Evolutionary conservation across 2,797 vertebrate species (phyloP).

Genomic region (Spinus olivaceus): DNA sequence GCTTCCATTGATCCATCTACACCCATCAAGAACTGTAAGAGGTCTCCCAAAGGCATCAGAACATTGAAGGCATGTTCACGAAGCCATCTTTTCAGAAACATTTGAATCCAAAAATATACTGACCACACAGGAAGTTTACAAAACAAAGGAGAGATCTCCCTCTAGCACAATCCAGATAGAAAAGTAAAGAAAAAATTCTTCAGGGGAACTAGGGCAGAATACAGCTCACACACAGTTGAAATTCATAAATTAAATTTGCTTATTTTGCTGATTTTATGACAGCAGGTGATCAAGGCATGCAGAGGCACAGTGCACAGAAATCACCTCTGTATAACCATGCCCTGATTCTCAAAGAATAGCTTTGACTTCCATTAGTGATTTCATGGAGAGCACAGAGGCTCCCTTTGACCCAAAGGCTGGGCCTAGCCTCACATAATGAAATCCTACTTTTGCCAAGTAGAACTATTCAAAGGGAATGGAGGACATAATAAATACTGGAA

Average conservation of each 20-base stretch:
- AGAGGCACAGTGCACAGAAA: neutral
- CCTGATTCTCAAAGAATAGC: neutral
- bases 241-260: neutral
- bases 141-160: slow-evolving; percentile 3
- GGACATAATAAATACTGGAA: neutral
- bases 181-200: neutral
- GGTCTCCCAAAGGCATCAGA: neutral
- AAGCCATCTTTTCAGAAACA: slow-evolving; percentile 20
- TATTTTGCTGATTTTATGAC: neutral
- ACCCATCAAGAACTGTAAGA: neutral
- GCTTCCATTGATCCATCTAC: neutral
- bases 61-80: neutral
- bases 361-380: neutral
- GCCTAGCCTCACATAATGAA: neutral
- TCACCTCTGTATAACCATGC: neutral
- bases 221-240: neutral
- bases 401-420: neutral
- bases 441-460: neutral
- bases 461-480: neutral
- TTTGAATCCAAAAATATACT: neutral
- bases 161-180: neutral
- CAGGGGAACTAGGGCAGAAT: neutral
- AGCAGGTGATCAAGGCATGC: neutral
- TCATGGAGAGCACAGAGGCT: neutral
- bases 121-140: slow-evolving; percentile 24